These are phyloP conservation scores for Linepithema humile DNA, from an alignment of 1,140 invertebrate genomes.

Conservation along the genomic window DNA sequence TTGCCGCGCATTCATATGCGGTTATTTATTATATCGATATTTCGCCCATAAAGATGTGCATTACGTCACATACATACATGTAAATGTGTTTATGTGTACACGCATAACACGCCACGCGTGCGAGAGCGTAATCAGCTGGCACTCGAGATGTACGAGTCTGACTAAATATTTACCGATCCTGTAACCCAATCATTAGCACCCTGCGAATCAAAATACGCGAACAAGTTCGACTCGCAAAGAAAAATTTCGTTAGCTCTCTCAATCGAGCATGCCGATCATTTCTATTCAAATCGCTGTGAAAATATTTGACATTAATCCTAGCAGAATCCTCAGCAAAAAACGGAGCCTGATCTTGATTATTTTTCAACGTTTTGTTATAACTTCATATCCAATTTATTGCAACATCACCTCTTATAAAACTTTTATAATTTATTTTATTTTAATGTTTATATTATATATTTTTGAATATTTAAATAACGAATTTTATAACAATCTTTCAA, in stretches of 20 bases:
- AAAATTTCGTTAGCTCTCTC: background rate
- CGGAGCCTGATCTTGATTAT: background rate
- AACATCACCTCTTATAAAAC: background rate
- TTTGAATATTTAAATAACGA: background rate
- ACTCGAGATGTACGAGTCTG: background rate
- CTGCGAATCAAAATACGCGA: background rate
- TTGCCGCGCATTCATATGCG: background rate
- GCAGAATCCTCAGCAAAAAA: background rate
- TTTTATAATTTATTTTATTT: background rate
- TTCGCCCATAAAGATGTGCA: background rate
- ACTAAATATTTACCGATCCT: constrained; percentile 47
- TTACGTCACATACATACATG: background rate
- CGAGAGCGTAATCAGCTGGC: constrained; percentile 9
- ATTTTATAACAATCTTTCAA: constrained; percentile 7
- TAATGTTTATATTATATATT: background rate
- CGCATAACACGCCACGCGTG: background rate
- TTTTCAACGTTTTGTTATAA: constrained; percentile 22
- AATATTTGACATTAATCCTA: background rate
- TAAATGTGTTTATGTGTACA: background rate
- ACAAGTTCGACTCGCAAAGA: background rate
- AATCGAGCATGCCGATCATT: background rate
- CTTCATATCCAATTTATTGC: constrained; percentile 22
- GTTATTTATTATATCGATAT: background rate
- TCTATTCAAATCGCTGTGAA: background rate
- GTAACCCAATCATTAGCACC: constrained; percentile 14